Conservation (phyloP, 2,113 vertebrate genomes). For the Zapornia atra region DNA sequence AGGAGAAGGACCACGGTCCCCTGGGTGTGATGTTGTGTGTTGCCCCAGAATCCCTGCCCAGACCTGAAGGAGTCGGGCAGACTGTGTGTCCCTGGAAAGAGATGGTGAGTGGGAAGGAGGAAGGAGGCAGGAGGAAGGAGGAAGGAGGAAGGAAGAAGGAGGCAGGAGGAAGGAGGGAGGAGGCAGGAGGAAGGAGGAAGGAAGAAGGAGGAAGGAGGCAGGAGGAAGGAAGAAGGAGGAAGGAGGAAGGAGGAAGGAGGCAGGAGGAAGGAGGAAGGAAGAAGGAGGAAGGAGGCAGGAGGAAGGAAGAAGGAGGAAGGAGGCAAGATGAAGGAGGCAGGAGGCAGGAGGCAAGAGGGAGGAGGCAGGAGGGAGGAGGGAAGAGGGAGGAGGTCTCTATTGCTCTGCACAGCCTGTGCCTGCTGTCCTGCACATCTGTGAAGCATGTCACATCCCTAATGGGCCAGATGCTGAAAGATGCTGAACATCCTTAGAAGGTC, state of each 20-base stretch:
- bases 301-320: no score
- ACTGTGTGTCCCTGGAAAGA: not conserved
- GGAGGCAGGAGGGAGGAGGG: no score
- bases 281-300: not conserved
- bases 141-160: no score
- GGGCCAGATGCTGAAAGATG: constrained; percentile 49
- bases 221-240: no score
- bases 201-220: not conserved
- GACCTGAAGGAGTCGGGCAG: not conserved
- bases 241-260: not conserved
- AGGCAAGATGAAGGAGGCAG: no score
- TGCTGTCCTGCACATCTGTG: constrained; percentile 39
- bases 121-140: no score
- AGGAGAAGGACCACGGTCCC: not conserved
- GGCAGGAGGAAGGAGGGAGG: no score
- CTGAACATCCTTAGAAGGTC: constrained; percentile 60
- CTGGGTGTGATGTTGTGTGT: not conserved
- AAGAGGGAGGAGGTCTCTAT: not conserved
- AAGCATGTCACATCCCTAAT: not conserved
- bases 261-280: no score
- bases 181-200: no score
- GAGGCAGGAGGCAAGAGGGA: not conserved
- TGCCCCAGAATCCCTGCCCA: not conserved
- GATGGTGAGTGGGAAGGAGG: not conserved
- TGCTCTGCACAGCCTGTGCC: not conserved